A percentile compares a stretch with the other conserved stretches of the same genome.
Evolutionary conservation across 1,140 invertebrate species (phyloP).

Genomic region (Drosophila erecta): DNA sequence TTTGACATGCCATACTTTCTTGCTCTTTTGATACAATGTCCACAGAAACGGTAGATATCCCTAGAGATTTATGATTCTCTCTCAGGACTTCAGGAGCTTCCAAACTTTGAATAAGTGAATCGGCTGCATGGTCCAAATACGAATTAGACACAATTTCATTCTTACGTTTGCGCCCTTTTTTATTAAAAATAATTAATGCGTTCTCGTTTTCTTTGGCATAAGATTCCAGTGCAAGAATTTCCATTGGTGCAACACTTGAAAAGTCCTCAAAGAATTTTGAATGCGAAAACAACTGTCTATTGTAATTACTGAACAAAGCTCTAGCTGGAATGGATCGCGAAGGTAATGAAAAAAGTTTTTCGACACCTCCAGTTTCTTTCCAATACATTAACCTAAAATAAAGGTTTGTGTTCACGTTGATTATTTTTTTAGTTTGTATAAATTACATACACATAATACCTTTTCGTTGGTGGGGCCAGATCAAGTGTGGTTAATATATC

Average conservation of each 20-base stretch:
- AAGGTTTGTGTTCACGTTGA: not conserved
- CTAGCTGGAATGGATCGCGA: slow-evolving; percentile 94
- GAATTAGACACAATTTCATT: slow-evolving; percentile 59
- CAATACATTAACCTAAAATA: slow-evolving; percentile 92
- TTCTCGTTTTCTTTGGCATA: slow-evolving; percentile 86
- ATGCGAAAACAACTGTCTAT: slow-evolving; percentile 92
- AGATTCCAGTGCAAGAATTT: slow-evolving; percentile 88
- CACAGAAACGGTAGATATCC: slow-evolving; percentile 46
- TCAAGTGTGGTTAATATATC: slow-evolving; percentile 99
- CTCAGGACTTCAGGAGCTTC: slow-evolving; percentile 66
- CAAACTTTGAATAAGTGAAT: slow-evolving; percentile 50
- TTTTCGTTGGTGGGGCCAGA: slow-evolving; percentile 98
- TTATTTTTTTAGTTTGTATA: too few species aligned
- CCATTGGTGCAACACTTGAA: slow-evolving; percentile 87
- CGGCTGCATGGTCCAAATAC: slow-evolving; percentile 29
- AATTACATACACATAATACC: slow-evolving; percentile 83
- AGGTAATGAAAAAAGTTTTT: slow-evolving; percentile 98
- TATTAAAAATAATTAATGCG: slow-evolving; percentile 81
- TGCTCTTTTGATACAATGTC: slow-evolving; percentile 60
- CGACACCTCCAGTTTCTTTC: slow-evolving; percentile 99
- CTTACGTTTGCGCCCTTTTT: slow-evolving; percentile 88
- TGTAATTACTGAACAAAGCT: slow-evolving; percentile 88
- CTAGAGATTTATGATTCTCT: slow-evolving; percentile 65
- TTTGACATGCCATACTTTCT: slow-evolving; percentile 66
- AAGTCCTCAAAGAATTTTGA: slow-evolving; percentile 92